phyloP scores from a whole-genome alignment of 37 sponge, comb jelly and placozoan genomes.

The Spongia lamella region DNA sequence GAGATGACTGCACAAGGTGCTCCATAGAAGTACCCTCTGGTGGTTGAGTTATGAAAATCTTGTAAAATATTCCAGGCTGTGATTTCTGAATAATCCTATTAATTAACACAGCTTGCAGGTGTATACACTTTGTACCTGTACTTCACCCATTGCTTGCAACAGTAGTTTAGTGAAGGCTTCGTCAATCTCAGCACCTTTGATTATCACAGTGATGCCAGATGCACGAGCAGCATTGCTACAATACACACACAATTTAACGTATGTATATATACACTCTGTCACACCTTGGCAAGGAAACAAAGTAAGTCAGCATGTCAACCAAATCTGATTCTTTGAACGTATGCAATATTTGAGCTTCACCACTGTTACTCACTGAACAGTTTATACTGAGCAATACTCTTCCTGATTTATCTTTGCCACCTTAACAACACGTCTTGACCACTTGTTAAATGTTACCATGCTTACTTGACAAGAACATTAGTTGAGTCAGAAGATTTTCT shows the following conservation, averaged over 20 bases:
- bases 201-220: constrained; percentile 48
- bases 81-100: background rate
- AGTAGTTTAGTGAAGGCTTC: constrained; percentile 40
- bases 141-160: constrained; percentile 45
- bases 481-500: constrained; percentile 69
- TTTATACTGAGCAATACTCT: constrained; percentile 51
- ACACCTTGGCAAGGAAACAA: constrained; percentile 70
- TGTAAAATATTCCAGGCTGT: too few species aligned
- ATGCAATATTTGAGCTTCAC: constrained; percentile 34
- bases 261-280: background rate
- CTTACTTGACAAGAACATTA: constrained; percentile 65
- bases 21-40: too few species aligned
- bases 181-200: constrained; percentile 43
- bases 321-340: constrained; percentile 46
- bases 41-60: too few species aligned
- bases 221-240: constrained; percentile 3
- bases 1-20: too few species aligned
- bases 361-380: constrained; percentile 16
- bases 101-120: background rate
- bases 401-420: constrained; percentile 65
- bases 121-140: constrained; percentile 33
- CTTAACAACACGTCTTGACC: constrained; percentile 19
- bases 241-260: too few species aligned
- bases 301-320: constrained; percentile 69
- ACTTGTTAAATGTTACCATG: background rate